A percentile compares a stretch with the other conserved stretches of the same genome.
Conservation (phyloP, 2,113 vertebrate genomes). For the Geococcyx californianus region DNA sequence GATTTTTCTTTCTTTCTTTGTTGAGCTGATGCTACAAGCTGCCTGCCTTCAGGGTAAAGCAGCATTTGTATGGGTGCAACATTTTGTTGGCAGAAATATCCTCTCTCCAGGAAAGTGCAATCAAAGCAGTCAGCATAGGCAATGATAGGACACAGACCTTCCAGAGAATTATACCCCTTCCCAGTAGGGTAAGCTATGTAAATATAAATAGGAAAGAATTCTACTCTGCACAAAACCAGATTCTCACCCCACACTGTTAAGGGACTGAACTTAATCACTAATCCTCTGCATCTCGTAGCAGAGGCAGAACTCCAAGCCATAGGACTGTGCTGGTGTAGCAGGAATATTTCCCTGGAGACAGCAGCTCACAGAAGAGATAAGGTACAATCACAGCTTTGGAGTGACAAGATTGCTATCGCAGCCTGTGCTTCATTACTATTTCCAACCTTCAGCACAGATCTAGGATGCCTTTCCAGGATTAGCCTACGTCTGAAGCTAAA, state of each 20-base stretch:
- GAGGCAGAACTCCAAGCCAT: conserved; percentile 30
- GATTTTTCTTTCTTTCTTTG: not conserved
- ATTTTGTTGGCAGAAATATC: not conserved
- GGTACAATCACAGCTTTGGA: conserved; percentile 26
- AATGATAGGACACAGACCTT: not conserved
- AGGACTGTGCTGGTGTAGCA: conserved; percentile 2
- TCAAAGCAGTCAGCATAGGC: not conserved
- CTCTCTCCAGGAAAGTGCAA: not conserved
- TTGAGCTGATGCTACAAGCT: not conserved
- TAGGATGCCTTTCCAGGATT: conserved; percentile 49
- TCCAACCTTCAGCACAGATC: conserved; percentile 52
- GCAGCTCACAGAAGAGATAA: conserved; percentile 35
- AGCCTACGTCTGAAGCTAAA: conserved; percentile 58
- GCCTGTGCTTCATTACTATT: conserved; percentile 59
- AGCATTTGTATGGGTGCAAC: not conserved
- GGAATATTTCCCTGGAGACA: conserved; percentile 53
- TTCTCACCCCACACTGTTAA: not conserved
- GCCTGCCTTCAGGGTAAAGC: not conserved
- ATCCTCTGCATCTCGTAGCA: not conserved
- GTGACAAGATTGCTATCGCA: conserved; percentile 39
- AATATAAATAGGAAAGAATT: not conserved
- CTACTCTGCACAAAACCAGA: not conserved
- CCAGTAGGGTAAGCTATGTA: not conserved
- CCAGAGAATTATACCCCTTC: not conserved
- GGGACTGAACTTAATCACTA: conserved; percentile 27